phyloP scores from a whole-genome alignment of 2,888 invertebrate genomes.

The Hypomecis atomaria region DNA sequence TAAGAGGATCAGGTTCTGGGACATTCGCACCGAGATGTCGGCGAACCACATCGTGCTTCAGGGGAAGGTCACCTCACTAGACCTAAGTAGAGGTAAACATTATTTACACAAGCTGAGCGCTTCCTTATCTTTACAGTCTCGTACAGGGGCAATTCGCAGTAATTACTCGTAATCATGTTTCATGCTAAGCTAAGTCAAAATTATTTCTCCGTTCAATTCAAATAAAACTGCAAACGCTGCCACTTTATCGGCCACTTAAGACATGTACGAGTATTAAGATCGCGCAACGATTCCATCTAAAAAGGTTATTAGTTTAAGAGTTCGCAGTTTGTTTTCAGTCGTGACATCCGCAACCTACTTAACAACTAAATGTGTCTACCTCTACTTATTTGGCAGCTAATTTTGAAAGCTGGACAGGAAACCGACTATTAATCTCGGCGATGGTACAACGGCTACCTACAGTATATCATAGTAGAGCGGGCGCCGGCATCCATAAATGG shows the following conservation, averaged over 20 bases:
- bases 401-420: constrained; percentile 42
- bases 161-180: neutral
- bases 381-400: constrained; percentile 39
- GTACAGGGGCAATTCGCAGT: neutral
- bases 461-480: constrained; percentile 53
- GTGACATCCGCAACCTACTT: constrained; percentile 40
- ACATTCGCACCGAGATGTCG: constrained; percentile 93
- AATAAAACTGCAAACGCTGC: constrained; percentile 8
- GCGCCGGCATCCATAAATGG: constrained; percentile 52
- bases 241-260: constrained; percentile 1
- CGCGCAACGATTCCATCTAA: constrained; percentile 9
- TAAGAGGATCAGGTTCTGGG: constrained; percentile 98
- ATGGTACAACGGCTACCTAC: constrained; percentile 46
- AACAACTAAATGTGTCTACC: constrained; percentile 34
- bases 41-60: constrained; percentile 94
- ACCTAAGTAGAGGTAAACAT: constrained; percentile 92
- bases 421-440: constrained; percentile 44
- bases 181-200: neutral
- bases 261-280: constrained; percentile 16
- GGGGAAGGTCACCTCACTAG: constrained; percentile 97
- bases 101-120: neutral
- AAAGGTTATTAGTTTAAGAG: constrained; percentile 37
- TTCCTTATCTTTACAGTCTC: constrained; percentile 4
- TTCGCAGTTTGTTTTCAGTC: constrained; percentile 40
- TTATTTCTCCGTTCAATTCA: constrained; percentile 9